Percentiles rank a stretch among this genome's conserved stretches.
Conservation (phyloP, 2,797 vertebrate species). For the Pangasius larnaudii region DNA sequence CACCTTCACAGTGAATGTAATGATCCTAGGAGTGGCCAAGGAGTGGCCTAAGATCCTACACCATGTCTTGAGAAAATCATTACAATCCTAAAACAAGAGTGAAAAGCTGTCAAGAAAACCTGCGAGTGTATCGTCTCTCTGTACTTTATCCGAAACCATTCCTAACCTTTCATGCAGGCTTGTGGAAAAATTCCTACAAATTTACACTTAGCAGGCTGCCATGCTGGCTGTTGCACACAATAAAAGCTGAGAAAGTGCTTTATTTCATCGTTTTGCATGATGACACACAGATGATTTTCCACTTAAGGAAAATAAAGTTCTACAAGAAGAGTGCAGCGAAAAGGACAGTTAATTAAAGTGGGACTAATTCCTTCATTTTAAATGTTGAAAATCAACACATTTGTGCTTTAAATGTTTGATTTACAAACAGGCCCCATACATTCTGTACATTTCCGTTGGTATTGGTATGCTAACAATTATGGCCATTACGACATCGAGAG, state of each 20-base stretch:
- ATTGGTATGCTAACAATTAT: neutral
- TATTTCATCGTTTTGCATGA: neutral
- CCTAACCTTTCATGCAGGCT: neutral
- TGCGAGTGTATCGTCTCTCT: neutral
- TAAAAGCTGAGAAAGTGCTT: neutral
- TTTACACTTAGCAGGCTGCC: neutral
- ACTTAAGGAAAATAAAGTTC: too few species aligned
- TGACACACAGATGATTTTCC: neutral
- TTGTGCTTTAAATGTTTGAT: neutral
- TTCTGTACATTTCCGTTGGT: neutral
- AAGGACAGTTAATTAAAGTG: neutral
- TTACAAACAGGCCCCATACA: neutral
- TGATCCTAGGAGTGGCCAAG: neutral
- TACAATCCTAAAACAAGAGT: neutral
- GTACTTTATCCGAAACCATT: neutral
- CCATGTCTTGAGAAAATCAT: neutral
- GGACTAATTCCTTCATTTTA: neutral
- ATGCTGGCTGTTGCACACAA: neutral
- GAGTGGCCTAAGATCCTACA: neutral
- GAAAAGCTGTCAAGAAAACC: neutral
- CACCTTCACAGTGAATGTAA: neutral
- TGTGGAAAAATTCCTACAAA: neutral
- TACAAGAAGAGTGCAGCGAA: neutral
- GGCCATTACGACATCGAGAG: neutral
- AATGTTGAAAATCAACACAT: neutral